A percentile compares a stretch with the other conserved stretches of the same genome.
Evolutionary conservation across 1,140 invertebrate species (phyloP).

Genomic region (Steinernema khuongi): DNA sequence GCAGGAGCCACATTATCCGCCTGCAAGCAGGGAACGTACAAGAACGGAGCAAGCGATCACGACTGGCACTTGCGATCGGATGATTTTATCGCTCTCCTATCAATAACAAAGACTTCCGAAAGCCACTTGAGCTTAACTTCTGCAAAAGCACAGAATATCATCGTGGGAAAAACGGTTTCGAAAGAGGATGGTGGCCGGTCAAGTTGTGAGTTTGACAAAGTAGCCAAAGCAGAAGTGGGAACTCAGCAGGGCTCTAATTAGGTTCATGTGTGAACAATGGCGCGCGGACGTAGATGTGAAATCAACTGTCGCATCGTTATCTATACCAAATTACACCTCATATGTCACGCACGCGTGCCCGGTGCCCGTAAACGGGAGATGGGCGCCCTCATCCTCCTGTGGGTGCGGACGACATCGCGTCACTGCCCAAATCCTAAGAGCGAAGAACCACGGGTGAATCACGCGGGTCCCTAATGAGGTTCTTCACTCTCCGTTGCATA

Average conservation of each 20-base stretch:
- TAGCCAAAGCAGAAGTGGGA: too few relatives aligned
- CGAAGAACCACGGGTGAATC: not conserved
- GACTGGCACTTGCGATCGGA: not conserved
- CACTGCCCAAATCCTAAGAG: too few relatives aligned
- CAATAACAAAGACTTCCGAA: slow-evolving; percentile 10
- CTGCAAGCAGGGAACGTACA: slow-evolving; percentile 14
- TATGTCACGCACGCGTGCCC: slow-evolving; percentile 2
- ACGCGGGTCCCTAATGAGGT: not conserved
- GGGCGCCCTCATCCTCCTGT: too few relatives aligned
- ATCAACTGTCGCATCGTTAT: too few relatives aligned
- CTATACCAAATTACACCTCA: not conserved
- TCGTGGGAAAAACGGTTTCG: not conserved
- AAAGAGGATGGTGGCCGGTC: not conserved
- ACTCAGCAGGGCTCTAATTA: too few relatives aligned
- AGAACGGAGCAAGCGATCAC: not conserved
- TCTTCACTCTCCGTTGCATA: not conserved
- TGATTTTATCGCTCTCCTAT: not conserved
- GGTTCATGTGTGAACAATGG: too few relatives aligned
- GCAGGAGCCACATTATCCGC: slow-evolving; percentile 36
- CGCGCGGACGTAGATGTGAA: too few relatives aligned
- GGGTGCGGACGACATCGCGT: too few relatives aligned
- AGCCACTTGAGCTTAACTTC: not conserved
- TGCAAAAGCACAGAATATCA: not conserved
- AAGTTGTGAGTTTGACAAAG: too few relatives aligned
- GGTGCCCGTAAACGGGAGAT: too few relatives aligned